Conservation (phyloP, 1,140 invertebrate genomes). For the Bombus soroeensis region DNA sequence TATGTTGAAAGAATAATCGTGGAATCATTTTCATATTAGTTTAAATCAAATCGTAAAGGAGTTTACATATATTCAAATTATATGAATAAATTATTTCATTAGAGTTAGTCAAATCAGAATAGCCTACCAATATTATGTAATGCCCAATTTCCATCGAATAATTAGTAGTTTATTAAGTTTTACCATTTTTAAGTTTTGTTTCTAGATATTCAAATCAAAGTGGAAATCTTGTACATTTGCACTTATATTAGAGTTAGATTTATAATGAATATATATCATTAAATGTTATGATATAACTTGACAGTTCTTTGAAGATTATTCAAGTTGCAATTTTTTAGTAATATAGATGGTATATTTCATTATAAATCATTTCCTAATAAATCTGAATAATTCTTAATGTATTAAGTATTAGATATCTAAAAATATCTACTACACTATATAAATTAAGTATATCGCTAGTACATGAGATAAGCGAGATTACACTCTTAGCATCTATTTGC, state of each 20-base stretch:
- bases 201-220: neutral
- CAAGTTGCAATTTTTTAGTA: slow-evolving; percentile 6
- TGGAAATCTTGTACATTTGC: neutral
- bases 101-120: slow-evolving; percentile 50
- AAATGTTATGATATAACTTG: slow-evolving; percentile 21
- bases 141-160: slow-evolving; percentile 52
- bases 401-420: slow-evolving; percentile 2
- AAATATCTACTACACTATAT: neutral
- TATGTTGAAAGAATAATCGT: slow-evolving; percentile 5
- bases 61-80: slow-evolving; percentile 2
- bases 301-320: neutral
- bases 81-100: slow-evolving; percentile 25
- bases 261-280: slow-evolving; percentile 25
- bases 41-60: slow-evolving; percentile 23
- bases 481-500: neutral
- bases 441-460: slow-evolving; percentile 1
- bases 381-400: slow-evolving; percentile 4
- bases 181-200: neutral
- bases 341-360: slow-evolving; percentile 21
- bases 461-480: neutral
- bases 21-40: slow-evolving; percentile 4
- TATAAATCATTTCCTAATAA: slow-evolving; percentile 5
- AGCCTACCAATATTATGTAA: slow-evolving; percentile 46
- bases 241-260: neutral
- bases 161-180: slow-evolving; percentile 15